A percentile compares a stretch with the other conserved stretches of the same genome.
These are phyloP conservation scores for Panthera uncia DNA, from an alignment of 2,113 vertebrate species.

Conservation along the genomic window DNA sequence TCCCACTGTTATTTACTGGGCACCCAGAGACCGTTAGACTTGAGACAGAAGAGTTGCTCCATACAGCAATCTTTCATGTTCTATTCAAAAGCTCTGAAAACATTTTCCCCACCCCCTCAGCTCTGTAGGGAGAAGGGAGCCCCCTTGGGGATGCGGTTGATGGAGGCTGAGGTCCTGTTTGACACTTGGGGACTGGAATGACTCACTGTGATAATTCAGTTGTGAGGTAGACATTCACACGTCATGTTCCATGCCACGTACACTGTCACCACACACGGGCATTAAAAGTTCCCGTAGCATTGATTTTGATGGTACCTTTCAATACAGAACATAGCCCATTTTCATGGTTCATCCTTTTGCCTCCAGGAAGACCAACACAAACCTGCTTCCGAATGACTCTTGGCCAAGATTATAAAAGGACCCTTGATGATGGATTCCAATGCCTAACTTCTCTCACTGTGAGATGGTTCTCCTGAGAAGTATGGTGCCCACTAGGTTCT, in stretches of 20 bases:
- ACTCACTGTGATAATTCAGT: neutral
- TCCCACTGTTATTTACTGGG: neutral
- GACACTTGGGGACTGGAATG: neutral
- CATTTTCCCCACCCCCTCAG: neutral
- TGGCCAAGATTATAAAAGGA: neutral
- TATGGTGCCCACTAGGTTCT: neutral
- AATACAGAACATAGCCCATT: neutral
- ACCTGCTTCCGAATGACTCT: conserved; percentile 16
- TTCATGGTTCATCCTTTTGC: neutral
- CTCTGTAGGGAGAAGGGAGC: neutral
- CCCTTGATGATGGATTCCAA: neutral
- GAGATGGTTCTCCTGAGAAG: neutral
- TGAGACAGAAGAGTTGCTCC: neutral
- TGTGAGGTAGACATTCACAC: neutral
- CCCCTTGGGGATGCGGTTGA: neutral
- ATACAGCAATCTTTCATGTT: conserved; percentile 12
- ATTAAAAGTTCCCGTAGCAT: neutral
- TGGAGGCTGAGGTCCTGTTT: neutral
- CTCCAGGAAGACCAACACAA: neutral
- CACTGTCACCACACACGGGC: neutral
- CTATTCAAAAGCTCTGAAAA: neutral
- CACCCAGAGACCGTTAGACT: neutral
- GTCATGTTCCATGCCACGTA: neutral
- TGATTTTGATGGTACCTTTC: neutral
- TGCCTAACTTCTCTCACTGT: neutral